Evolutionary conservation across 2,113 vertebrate genomes (phyloP), one percentile per base, ranked within the genome.

Genomic region (Crocuta crocuta): DNA sequence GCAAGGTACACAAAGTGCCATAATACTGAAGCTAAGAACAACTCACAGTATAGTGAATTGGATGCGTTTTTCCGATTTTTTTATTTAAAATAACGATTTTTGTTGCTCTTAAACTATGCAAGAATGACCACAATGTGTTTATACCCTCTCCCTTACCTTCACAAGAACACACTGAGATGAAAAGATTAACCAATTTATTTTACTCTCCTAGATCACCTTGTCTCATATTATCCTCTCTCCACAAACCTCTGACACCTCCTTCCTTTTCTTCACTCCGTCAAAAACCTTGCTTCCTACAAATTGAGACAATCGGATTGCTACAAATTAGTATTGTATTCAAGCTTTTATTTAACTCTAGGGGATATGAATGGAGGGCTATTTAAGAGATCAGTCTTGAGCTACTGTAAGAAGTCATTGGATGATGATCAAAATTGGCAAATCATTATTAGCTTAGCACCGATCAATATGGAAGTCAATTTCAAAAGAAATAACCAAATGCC

Each of bases 11-110:
- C 0, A 85, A 63, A 43, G 78, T 11, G 5, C 2, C 1, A 7
- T 5, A 78, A 33, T 28, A 73, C 82, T 94, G 88, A 83, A 82
- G 11, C 21, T 63, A 82, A 76, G 91, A 63, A 96, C 94, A 86
- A 68, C 35, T 79, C 28, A 73, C 7, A 61, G 13, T 17, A 43
- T 63, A 66, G 10, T 65, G n/a, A 89, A 11, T 90, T n/a, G 65
- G 8, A 58, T 43, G 10, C 24, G 50, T 48, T 85, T 78, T 85
- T 17, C 17, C 84, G 17, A 65, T 33, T 70, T 24, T 53, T 79
- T 78, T 50, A 7, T 35, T 81, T 76, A 48, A 39, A 43, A 50
- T 86, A 84, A 39, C 68, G 1, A 61, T 39, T 91, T 76, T 39
- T 86, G 13, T 61, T 70, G 9, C 35, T 89, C 87, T 80, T 85